Evolutionary conservation across 2,797 vertebrate genomes (phyloP).

Genomic region (Acanthornis magna): DNA sequence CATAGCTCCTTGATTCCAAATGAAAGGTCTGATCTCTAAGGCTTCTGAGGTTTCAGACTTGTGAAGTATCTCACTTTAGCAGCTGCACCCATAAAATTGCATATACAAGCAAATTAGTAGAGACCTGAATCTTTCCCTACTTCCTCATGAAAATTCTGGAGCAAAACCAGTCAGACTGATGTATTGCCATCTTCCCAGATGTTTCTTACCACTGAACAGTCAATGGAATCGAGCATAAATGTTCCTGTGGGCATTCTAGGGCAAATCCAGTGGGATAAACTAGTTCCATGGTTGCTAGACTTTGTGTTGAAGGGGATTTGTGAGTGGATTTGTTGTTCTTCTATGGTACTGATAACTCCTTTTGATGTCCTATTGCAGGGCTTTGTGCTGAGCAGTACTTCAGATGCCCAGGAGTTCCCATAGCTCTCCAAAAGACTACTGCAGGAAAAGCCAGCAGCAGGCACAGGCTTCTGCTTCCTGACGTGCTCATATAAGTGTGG

Average conservation of each 20-base stretch:
- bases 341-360: background rate
- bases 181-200: background rate
- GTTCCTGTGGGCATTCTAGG: background rate
- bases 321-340: background rate
- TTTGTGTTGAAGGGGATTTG: background rate
- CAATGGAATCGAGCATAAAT: background rate
- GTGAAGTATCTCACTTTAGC: slow-evolving; percentile 18
- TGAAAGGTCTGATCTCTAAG: background rate
- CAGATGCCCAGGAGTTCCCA: background rate
- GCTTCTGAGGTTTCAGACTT: background rate
- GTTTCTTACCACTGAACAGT: background rate
- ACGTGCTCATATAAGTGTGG: background rate
- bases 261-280: background rate
- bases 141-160: background rate
- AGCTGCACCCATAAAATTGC: slow-evolving; percentile 18
- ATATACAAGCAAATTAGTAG: background rate
- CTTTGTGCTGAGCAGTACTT: background rate
- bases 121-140: background rate
- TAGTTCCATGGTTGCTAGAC: background rate
- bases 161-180: background rate
- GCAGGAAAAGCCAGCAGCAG: background rate
- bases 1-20: background rate
- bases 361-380: background rate
- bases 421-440: background rate
- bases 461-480: background rate